Evolutionary conservation across 2,797 vertebrate species (phyloP).

Genomic region (Halcyon smyrnensis): DNA sequence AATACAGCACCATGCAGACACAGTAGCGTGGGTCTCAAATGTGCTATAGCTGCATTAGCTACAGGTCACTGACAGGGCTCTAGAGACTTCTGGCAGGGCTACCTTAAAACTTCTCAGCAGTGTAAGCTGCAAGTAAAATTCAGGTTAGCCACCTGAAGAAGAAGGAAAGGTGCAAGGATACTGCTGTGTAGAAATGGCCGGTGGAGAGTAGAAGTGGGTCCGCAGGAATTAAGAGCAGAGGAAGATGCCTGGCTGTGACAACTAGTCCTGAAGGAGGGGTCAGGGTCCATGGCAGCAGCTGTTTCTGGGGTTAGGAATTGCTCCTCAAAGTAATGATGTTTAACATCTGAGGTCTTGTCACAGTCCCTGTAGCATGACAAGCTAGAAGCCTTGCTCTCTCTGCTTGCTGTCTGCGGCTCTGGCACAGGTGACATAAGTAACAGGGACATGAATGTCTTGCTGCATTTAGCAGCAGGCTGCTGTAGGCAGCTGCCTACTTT

Average conservation of each 20-base stretch:
- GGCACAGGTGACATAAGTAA: neutral
- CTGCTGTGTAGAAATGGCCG: neutral
- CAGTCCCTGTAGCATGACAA: neutral
- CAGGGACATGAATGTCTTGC: neutral
- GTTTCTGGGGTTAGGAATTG: neutral
- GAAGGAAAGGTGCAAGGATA: neutral
- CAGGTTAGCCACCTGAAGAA: neutral
- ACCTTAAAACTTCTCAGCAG: neutral
- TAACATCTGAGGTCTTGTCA: conserved; percentile 7
- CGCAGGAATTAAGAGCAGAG: neutral
- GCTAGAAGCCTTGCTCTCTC: neutral
- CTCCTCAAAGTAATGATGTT: neutral
- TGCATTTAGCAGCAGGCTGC: neutral
- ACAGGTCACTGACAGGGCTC: accelerated
- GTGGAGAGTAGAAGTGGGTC: neutral
- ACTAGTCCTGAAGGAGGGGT: neutral
- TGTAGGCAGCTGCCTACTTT: neutral
- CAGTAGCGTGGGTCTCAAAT: neutral
- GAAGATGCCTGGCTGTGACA: neutral
- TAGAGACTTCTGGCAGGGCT: neutral
- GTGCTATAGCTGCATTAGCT: neutral
- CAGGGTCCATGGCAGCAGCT: neutral
- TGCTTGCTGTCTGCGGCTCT: neutral
- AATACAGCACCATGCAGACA: neutral
- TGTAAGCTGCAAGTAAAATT: neutral